These are phyloP conservation scores for Brachirus orientalis DNA, from an alignment of 2,113 vertebrate genomes.

Conservation along the genomic window DNA sequence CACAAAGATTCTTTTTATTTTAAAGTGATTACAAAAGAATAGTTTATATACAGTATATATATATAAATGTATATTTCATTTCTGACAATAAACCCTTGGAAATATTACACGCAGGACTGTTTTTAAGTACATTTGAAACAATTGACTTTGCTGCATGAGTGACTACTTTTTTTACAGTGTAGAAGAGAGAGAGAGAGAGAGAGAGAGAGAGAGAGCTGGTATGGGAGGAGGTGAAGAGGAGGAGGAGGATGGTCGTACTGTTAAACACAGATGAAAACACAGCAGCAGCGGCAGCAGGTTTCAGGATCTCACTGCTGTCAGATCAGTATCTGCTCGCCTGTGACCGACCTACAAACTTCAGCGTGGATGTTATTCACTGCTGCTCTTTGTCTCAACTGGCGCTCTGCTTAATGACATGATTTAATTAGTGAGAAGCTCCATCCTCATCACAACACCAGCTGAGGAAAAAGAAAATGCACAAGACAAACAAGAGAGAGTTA, in stretches of 20 bases:
- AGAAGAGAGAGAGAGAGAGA: conserved; percentile 1
- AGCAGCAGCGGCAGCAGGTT: conserved; percentile 27
- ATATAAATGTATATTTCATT: too few species aligned
- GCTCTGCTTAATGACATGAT: neutral
- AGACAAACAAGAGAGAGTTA: neutral
- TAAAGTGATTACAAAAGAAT: too few species aligned
- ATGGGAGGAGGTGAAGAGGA: conserved; percentile 9
- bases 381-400: neutral
- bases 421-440: neutral
- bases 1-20: too few species aligned
- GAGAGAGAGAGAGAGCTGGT: neutral
- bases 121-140: too few species aligned
- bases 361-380: neutral
- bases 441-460: neutral
- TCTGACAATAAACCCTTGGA: too few species aligned
- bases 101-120: too few species aligned
- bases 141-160: neutral
- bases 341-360: neutral
- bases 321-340: neutral
- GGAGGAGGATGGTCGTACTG: conserved; percentile 48
- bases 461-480: neutral
- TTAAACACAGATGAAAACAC: conserved; percentile 55
- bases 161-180: conserved; percentile 42
- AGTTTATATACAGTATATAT: too few species aligned
- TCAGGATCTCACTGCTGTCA: conserved; percentile 41